Percentiles rank a stretch among this genome's conserved stretches.
Evolutionary conservation across 2,113 vertebrate species (phyloP).

Genomic region (Bagarius yarrelli): DNA sequence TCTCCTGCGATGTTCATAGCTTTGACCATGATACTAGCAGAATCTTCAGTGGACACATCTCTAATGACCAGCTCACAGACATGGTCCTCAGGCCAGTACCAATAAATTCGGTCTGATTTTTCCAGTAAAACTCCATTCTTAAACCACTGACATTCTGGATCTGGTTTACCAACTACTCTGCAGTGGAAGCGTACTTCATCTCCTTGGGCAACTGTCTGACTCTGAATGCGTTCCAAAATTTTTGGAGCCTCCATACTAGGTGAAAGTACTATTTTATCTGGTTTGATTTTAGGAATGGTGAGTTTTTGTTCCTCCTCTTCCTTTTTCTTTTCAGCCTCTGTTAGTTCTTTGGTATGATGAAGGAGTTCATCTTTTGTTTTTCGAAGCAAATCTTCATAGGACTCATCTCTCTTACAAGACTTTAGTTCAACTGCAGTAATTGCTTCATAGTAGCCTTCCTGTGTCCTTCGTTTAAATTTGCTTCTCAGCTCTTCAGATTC

Average conservation of each 20-base stretch:
- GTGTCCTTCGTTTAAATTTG: constrained; percentile 96
- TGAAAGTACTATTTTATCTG: constrained; percentile 86
- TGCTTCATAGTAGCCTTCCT: constrained; percentile 97
- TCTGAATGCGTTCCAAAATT: constrained; percentile 92
- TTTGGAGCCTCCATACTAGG: constrained; percentile 96
- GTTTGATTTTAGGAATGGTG: constrained; percentile 82
- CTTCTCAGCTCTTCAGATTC: constrained; percentile 92
- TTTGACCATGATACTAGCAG: constrained; percentile 97
- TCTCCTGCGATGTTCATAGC: constrained; percentile 89
- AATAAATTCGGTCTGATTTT: constrained; percentile 86
- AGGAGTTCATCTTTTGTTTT: constrained; percentile 96
- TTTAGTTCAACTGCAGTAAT: constrained; percentile 96
- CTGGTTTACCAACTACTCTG: constrained; percentile 87
- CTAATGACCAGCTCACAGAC: constrained; percentile 91
- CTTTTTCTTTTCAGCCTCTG: constrained; percentile 88
- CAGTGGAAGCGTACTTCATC: constrained; percentile 88
- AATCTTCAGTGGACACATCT: constrained; percentile 87
- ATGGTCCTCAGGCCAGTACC: constrained; percentile 96
- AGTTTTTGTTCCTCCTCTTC: constrained; percentile 81
- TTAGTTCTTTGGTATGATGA: constrained; percentile 85
- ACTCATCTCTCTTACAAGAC: constrained; percentile 90
- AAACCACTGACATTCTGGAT: constrained; percentile 97
- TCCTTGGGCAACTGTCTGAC: constrained; percentile 85
- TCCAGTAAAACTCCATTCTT: constrained; percentile 94
- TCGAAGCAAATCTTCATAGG: constrained; percentile 89